These are phyloP conservation scores for Sturmia bella DNA, from an alignment of 2,888 invertebrate species.

Conservation along the genomic window DNA sequence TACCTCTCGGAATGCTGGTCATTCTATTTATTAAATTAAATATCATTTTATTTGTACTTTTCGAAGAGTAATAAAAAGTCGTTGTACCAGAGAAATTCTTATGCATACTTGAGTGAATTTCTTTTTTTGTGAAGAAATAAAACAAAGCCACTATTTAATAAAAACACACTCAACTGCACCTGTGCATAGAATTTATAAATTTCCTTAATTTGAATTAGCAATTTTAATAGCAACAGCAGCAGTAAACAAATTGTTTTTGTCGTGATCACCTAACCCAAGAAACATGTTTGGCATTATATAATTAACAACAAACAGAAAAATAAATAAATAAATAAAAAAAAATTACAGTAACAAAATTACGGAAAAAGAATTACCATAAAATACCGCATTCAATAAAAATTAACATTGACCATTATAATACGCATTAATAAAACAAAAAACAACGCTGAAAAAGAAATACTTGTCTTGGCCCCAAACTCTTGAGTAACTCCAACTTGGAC, in stretches of 20 bases:
- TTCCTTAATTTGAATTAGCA: slow-evolving; percentile 16
- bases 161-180: slow-evolving; percentile 11
- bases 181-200: slow-evolving; percentile 49
- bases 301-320: neutral
- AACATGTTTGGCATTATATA: slow-evolving; percentile 67
- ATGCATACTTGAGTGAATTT: neutral
- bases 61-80: slow-evolving; percentile 24
- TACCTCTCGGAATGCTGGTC: too few species aligned
- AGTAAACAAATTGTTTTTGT: neutral
- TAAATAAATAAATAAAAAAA: slow-evolving; percentile 4
- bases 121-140: neutral
- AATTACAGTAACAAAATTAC: slow-evolving; percentile 21
- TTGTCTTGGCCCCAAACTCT: slow-evolving; percentile 1
- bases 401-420: slow-evolving; percentile 66
- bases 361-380: slow-evolving; percentile 61
- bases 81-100: slow-evolving; percentile 46
- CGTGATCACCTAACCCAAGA: slow-evolving; percentile 32
- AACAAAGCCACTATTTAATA: neutral
- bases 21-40: too few species aligned
- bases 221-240: neutral
- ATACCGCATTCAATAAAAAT: slow-evolving; percentile 50
- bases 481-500: slow-evolving; percentile 4
- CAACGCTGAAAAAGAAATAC: neutral
- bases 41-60: too few species aligned
- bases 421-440: neutral